A percentile compares a stretch with the other conserved stretches of the same genome.
These are phyloP conservation scores for Spea multiplicata DNA, from an alignment of 2,113 vertebrate species.

Conservation along the genomic window DNA sequence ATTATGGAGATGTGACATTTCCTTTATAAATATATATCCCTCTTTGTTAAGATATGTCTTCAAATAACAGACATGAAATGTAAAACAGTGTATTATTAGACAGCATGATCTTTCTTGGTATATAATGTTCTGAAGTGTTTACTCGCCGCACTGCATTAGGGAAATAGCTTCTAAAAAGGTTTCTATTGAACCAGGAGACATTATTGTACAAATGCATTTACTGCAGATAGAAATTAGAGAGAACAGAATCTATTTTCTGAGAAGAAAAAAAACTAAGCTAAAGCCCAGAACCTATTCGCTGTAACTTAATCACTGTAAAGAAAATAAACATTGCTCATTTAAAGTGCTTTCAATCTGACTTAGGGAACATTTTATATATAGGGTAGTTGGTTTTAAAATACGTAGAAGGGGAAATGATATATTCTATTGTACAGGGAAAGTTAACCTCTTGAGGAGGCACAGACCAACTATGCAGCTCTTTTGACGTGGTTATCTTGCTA, in stretches of 20 bases:
- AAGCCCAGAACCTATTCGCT: not conserved
- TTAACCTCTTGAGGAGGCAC: too few relatives aligned
- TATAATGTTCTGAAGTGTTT: slow-evolving; percentile 1
- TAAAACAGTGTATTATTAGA: not conserved
- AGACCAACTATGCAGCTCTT: too few relatives aligned
- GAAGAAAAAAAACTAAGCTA: slow-evolving; percentile 1
- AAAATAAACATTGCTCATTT: not conserved
- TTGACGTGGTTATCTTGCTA: too few relatives aligned
- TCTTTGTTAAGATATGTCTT: not conserved
- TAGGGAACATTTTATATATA: not conserved
- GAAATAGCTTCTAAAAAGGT: slow-evolving; percentile 6
- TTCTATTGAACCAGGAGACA: slow-evolving; percentile 2
- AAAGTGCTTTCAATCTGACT: not conserved
- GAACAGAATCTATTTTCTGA: slow-evolving; percentile 2
- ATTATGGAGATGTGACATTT: not conserved
- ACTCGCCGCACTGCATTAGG: not conserved
- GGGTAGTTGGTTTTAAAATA: not conserved
- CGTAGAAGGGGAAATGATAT: too few relatives aligned
- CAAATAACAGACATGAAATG: not conserved
- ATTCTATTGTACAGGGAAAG: too few relatives aligned
- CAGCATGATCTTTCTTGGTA: not conserved
- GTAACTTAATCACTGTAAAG: not conserved
- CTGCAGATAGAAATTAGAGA: not conserved
- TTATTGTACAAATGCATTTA: not conserved
- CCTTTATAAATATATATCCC: not conserved